These are phyloP conservation scores for Biston betularia DNA, from an alignment of 2,888 invertebrate genomes.

Conservation along the genomic window DNA sequence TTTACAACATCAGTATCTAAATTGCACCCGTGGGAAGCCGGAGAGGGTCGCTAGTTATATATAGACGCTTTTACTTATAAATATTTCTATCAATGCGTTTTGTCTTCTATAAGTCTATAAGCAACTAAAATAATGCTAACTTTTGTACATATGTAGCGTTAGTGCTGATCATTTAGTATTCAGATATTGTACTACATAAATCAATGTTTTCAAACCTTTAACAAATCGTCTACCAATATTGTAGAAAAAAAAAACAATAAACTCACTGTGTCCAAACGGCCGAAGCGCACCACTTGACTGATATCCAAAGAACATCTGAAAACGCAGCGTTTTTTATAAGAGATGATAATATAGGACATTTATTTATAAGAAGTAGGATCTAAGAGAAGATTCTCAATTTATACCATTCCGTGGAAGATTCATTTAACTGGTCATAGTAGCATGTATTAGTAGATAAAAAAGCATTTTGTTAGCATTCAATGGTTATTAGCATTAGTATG, in stretches of 20 bases:
- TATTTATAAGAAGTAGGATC: background rate
- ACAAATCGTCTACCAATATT: background rate
- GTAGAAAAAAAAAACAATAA: constrained; percentile 15
- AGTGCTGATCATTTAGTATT: background rate
- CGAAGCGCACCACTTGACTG: constrained; percentile 78
- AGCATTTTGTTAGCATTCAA: background rate
- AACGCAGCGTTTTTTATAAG: constrained; percentile 29
- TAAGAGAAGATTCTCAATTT: background rate
- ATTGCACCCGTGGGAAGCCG: too few species aligned
- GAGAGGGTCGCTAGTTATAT: too few species aligned
- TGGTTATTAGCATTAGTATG: background rate
- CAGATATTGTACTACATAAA: background rate
- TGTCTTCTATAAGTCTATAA: too few species aligned
- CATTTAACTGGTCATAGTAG: background rate
- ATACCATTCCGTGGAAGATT: background rate
- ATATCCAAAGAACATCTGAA: constrained; percentile 79
- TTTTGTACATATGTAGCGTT: background rate
- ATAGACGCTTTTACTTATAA: too few species aligned
- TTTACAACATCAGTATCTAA: too few species aligned
- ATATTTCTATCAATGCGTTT: too few species aligned
- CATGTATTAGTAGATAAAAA: background rate
- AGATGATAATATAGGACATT: background rate
- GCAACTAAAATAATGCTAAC: too few species aligned
- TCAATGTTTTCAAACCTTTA: background rate
- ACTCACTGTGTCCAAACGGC: constrained; percentile 77